Evolutionary conservation across 2,113 vertebrate species (phyloP).

Genomic region (Myanophis thanlyinensis): DNA sequence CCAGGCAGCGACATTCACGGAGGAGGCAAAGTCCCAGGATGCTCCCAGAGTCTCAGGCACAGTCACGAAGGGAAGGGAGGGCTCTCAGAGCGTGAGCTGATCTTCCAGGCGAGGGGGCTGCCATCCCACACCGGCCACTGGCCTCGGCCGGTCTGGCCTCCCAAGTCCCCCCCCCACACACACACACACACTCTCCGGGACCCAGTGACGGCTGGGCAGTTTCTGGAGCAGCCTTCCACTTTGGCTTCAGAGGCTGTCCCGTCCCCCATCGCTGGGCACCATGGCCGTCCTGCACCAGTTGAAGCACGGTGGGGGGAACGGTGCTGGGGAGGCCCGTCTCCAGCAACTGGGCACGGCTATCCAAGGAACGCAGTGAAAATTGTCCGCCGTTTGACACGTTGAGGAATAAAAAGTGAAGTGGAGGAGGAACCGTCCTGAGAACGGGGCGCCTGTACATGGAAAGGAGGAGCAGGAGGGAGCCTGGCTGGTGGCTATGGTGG

Average conservation of each 20-base stretch:
- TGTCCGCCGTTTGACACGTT: neutral
- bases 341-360: neutral
- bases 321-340: neutral
- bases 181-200: neutral
- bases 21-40: neutral
- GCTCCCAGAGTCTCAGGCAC: neutral
- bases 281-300: fast-evolving
- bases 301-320: neutral
- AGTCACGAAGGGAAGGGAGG: neutral
- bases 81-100: neutral
- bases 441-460: neutral
- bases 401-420: neutral
- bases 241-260: neutral
- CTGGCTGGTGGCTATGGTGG: neutral
- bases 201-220: neutral
- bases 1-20: neutral
- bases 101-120: neutral
- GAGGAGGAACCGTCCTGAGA: neutral
- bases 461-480: neutral
- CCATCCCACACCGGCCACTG: neutral
- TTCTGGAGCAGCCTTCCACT: neutral
- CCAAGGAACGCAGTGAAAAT: neutral
- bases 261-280: neutral
- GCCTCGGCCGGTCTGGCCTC: neutral
- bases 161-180: neutral